Evolutionary conservation across 1,140 invertebrate species (phyloP).

Genomic region (Bombus superbus): DNA sequence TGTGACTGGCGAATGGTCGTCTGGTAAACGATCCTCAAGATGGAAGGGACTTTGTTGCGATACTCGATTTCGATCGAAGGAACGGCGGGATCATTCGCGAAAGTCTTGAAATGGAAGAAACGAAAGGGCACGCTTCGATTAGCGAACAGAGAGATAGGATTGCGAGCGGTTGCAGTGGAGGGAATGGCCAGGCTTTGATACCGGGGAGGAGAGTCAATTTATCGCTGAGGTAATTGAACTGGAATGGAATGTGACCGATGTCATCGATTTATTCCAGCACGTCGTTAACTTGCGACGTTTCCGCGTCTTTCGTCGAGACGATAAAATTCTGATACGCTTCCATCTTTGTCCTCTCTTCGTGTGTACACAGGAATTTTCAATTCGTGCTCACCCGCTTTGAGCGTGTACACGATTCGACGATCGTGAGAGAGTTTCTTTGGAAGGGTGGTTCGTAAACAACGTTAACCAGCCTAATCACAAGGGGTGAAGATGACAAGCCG

Average conservation of each 20-base stretch:
- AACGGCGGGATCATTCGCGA: background rate
- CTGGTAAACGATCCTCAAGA: background rate
- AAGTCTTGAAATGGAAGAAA: background rate
- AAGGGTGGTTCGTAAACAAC: conserved; percentile 14
- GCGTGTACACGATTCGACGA: background rate
- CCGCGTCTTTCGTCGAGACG: background rate
- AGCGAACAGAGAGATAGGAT: background rate
- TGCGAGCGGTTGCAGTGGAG: background rate
- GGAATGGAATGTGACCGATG: conserved; percentile 29
- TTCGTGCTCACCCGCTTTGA: background rate
- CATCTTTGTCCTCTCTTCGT: background rate
- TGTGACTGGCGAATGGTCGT: too few relatives aligned
- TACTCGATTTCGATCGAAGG: background rate
- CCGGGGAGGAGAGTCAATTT: conserved; percentile 15
- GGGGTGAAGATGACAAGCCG: background rate
- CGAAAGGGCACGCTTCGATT: background rate
- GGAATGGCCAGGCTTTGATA: conserved; percentile 11
- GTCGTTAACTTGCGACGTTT: background rate
- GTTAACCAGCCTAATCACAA: conserved; percentile 36
- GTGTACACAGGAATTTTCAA: background rate
- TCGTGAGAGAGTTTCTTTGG: background rate
- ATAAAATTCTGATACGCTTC: background rate
- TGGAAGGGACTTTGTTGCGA: background rate
- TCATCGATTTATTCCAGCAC: conserved; percentile 22
- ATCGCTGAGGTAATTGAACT: conserved; percentile 41